Percentiles rank a stretch among this genome's conserved stretches.
Evolutionary conservation across 2,797 vertebrate species (phyloP).

Genomic region (Protosalanx chinensis): DNA sequence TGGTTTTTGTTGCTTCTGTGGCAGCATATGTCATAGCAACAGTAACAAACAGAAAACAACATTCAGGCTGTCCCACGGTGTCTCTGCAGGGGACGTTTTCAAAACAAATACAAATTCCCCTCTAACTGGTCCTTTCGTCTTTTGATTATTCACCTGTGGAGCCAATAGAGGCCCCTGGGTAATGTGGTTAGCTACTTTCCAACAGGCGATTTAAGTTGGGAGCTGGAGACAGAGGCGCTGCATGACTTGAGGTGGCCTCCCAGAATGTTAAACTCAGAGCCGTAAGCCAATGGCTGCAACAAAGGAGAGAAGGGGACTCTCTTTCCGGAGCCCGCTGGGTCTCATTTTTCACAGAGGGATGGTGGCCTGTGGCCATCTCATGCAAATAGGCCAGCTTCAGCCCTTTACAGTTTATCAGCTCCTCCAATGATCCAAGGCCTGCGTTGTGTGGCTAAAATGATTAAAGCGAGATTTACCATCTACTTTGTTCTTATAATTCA

Average conservation of each 20-base stretch:
- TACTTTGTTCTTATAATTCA: too few relatives aligned
- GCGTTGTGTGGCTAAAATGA: neutral
- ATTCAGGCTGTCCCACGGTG: neutral
- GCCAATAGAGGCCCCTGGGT: constrained; percentile 22
- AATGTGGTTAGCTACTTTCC: constrained; percentile 27
- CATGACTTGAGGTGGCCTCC: constrained; percentile 47
- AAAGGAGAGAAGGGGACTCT: constrained; percentile 41
- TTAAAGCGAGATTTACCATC: neutral
- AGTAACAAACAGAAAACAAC: neutral
- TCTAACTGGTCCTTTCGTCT: constrained; percentile 43
- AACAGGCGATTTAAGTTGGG: constrained; percentile 18
- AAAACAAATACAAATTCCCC: constrained; percentile 39
- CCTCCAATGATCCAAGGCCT: neutral
- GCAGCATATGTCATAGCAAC: neutral
- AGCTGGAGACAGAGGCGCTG: constrained; percentile 21
- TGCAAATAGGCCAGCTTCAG: constrained; percentile 50
- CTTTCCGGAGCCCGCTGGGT: constrained; percentile 62
- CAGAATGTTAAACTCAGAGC: constrained; percentile 67
- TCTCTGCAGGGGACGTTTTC: constrained; percentile 16
- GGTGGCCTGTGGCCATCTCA: constrained; percentile 62
- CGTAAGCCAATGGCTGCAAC: constrained; percentile 50
- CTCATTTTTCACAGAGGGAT: constrained; percentile 65
- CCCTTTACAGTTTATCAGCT: neutral
- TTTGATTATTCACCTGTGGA: constrained; percentile 56
- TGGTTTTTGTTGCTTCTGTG: neutral